Base-by-base conservation (phyloP, 2,797 vertebrate genomes). In the Argentina silus region DNA sequence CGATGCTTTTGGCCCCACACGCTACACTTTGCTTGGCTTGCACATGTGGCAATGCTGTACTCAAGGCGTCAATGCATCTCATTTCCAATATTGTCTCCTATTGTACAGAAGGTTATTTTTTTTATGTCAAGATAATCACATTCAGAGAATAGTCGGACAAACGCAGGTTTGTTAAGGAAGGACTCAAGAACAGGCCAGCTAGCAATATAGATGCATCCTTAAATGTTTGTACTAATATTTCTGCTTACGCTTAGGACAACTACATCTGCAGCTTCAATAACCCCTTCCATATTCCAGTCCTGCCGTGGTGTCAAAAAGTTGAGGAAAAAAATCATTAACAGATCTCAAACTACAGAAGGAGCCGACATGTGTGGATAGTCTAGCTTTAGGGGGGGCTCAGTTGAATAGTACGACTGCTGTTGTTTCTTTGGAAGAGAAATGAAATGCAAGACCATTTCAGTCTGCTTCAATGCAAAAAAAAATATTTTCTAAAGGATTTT, bases 11-110 rank as follows among this genome's bases (percentile, higher is more conserved):
- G 71, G 82, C 85, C 82, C 78, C 69, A 56, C 80, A 71, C 48
- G 74, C 73, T 79, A 74, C 72, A 85, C 88, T 88, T 87, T 66
- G 88, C 88, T 90, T 86, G 73, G 87, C 91, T 89, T 89, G 87
- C 84, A 86, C 87, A 85, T 83, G 86, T 84, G 81, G 86, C 89
- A 79, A 74, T 14, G 82, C 86, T 87, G 69, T 72, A 70, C 84
- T 86, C 83, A 79, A 79, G 79, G 79, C 69, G 75, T 89, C 83
- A 57, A 61, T 82, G 84, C 86, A 12, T 87, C 90, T 88, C 70
- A 88, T 92, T 90, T 86, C 91, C 78, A 72, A 77, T 83, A 78
- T 85, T 83, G 83, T 84, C 89, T 83, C 62, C 79, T 86, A 83
- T 87, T 87, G 88, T 87, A 89, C 81, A 87, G 86, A 89, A 66